Conservation (phyloP, 2,113 vertebrate species). For the Gallinago paraguaiae region DNA sequence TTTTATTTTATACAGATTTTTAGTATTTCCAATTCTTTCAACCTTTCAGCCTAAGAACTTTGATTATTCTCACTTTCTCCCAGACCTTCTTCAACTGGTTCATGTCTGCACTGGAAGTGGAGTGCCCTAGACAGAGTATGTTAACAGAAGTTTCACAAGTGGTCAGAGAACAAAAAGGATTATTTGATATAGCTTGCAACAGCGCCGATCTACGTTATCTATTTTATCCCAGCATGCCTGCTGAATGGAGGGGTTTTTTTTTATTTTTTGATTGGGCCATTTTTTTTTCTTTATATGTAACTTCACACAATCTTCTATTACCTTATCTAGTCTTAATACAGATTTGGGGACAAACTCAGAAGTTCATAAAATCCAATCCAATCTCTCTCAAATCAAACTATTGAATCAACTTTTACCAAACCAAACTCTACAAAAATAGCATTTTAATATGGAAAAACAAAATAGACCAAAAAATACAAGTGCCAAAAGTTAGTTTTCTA, state of each 20-base stretch:
- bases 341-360: background rate
- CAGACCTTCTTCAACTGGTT: background rate
- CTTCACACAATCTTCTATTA: background rate
- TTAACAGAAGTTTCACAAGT: background rate
- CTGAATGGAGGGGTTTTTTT: background rate
- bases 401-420: background rate
- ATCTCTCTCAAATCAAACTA: background rate
- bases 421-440: background rate
- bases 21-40: background rate
- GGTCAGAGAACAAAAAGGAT: background rate
- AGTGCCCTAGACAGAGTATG: background rate
- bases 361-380: background rate
- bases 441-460: background rate
- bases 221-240: background rate
- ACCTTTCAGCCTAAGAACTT: background rate
- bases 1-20: background rate
- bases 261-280: fast-evolving
- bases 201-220: background rate
- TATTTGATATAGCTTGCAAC: background rate
- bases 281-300: background rate
- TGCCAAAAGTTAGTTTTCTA: background rate
- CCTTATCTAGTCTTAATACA: background rate
- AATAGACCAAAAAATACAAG: background rate
- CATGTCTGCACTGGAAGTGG: background rate
- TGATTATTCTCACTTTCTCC: background rate